These are phyloP conservation scores for Agrochola circellaris DNA, from an alignment of 2,888 invertebrate genomes.

Conservation along the genomic window DNA sequence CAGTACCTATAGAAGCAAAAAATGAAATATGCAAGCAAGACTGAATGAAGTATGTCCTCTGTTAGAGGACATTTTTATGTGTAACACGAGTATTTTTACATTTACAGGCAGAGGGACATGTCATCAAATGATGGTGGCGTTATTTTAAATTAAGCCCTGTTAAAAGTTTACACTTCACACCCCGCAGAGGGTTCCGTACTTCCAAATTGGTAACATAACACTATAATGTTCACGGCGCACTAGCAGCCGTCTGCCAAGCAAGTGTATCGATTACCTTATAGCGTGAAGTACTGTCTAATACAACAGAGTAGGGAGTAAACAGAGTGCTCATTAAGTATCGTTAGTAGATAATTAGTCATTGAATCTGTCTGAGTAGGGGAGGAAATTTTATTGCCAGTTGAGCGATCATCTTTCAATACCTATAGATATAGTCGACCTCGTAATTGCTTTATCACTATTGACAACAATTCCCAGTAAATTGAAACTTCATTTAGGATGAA, in stretches of 20 bases:
- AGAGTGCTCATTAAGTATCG: slow-evolving; percentile 9
- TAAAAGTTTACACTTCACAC: slow-evolving; percentile 23
- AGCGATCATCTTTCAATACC: not conserved
- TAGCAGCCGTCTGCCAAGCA: slow-evolving; percentile 49
- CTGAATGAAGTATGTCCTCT: no score
- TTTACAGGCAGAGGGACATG: not conserved
- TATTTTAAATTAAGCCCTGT: slow-evolving; percentile 24
- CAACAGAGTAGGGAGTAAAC: slow-evolving; percentile 6
- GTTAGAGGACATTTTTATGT: not conserved
- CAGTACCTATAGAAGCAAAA: no score
- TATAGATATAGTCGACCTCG: not conserved
- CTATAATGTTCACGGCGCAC: slow-evolving; percentile 58
- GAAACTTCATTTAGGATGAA: not conserved
- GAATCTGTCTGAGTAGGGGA: not conserved
- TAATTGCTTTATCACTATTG: not conserved
- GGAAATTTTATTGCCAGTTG: not conserved
- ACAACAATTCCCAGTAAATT: not conserved
- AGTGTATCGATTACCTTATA: slow-evolving; percentile 52
- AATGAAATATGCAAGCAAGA: no score
- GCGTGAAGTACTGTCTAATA: slow-evolving; percentile 8
- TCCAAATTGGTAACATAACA: slow-evolving; percentile 63
- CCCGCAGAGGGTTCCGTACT: slow-evolving; percentile 27
- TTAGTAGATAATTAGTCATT: not conserved
- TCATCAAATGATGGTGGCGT: not conserved
- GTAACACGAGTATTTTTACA: not conserved